These are phyloP conservation scores for Eueremaeus valkanovi DNA, from an alignment of 2,888 invertebrate genomes.

Conservation along the genomic window DNA sequence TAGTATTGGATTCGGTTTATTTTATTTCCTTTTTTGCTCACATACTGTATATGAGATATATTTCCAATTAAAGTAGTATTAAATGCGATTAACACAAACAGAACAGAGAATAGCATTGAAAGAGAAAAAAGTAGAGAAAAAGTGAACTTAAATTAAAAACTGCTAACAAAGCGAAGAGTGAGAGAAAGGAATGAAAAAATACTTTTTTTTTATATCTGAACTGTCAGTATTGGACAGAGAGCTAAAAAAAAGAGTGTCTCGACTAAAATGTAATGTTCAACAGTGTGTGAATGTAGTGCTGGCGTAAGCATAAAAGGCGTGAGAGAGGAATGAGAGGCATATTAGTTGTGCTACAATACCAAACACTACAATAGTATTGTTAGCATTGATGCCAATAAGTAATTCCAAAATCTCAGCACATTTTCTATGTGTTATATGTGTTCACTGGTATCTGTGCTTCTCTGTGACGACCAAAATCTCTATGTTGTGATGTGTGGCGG, in stretches of 20 bases:
- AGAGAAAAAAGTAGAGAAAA: not conserved
- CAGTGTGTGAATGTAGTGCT: slow-evolving; percentile 35
- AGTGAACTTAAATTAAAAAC: slow-evolving; percentile 34
- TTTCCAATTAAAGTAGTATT: slow-evolving; percentile 26
- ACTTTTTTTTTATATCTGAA: not conserved
- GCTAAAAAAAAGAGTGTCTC: slow-evolving; percentile 19
- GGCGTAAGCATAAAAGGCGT: slow-evolving; percentile 38
- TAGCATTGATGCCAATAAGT: slow-evolving; percentile 3
- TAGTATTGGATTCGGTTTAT: slow-evolving; percentile 4
- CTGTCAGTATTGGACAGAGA: slow-evolving; percentile 20
- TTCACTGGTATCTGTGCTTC: not conserved
- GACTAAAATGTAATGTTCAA: slow-evolving; percentile 34
- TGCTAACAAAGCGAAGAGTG: slow-evolving; percentile 22
- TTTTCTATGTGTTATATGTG: not conserved
- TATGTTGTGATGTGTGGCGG: slow-evolving; percentile 32
- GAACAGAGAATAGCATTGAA: not conserved
- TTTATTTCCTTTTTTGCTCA: not conserved
- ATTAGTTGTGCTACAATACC: slow-evolving; percentile 20
- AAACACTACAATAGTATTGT: not conserved
- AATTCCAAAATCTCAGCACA: slow-evolving; percentile 30
- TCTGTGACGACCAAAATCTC: not conserved
- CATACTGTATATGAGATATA: not conserved
- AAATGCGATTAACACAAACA: slow-evolving; percentile 22
- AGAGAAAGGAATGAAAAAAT: not conserved
- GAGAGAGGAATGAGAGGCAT: slow-evolving; percentile 27